A percentile compares a stretch with the other conserved stretches of the same genome.
Conservation (phyloP, 2,888 invertebrate genomes). For the Melinopterus prodromus region DNA sequence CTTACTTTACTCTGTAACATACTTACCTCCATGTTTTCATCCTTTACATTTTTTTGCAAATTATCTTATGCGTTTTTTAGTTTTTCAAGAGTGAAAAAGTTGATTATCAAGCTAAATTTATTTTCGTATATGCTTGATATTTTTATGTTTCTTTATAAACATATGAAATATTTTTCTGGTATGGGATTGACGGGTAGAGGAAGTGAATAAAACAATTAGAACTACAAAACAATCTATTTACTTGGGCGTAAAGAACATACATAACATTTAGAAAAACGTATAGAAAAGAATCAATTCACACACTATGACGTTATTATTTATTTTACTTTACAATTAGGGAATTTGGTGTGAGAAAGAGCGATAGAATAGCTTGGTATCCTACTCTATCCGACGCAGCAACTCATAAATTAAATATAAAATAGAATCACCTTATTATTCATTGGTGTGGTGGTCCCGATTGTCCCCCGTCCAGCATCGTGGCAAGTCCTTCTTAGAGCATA, state of each 20-base stretch:
- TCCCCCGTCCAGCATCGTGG: not conserved
- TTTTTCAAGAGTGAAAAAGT: no score
- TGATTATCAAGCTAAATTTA: no score
- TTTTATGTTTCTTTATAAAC: no score
- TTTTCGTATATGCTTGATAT: no score
- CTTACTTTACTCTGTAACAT: no score
- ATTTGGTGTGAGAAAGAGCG: not conserved
- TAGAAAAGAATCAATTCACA: slow-evolving; percentile 10
- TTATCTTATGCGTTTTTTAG: no score
- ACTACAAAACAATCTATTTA: slow-evolving; percentile 21
- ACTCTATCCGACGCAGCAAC: slow-evolving; percentile 6
- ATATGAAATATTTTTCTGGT: no score
- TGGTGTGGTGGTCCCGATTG: not conserved
- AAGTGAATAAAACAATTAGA: not conserved
- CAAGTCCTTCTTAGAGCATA: not conserved
- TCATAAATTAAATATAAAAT: slow-evolving; percentile 18
- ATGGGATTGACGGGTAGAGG: not conserved
- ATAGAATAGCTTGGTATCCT: not conserved
- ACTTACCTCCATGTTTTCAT: no score
- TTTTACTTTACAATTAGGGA: slow-evolving; percentile 8
- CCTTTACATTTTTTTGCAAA: no score
- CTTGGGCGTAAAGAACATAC: slow-evolving; percentile 11
- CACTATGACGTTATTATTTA: slow-evolving; percentile 8
- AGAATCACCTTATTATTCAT: not conserved
- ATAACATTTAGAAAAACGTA: slow-evolving; percentile 14